phyloP scores from a whole-genome alignment of 1,140 invertebrate genomes.

The Nebria ingens region DNA sequence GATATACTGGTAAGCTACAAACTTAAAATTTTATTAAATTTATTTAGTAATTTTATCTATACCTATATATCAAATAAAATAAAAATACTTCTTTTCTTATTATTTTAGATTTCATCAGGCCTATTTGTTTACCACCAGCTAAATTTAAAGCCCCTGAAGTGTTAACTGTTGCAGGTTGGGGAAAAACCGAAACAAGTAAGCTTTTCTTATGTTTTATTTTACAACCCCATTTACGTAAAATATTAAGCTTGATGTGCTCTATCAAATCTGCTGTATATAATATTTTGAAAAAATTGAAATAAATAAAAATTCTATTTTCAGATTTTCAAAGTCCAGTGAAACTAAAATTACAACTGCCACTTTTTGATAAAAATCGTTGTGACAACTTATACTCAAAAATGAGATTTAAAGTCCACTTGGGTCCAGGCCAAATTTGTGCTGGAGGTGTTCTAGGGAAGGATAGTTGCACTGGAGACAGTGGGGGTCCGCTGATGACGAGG shows the following conservation, averaged over 20 bases:
- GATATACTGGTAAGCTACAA: slow-evolving; percentile 35
- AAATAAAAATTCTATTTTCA: not conserved
- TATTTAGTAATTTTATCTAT: too few relatives aligned
- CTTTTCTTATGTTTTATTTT: slow-evolving; percentile 9
- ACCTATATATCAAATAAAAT: too few relatives aligned
- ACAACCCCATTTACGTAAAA: too few relatives aligned
- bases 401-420: slow-evolving; percentile 16
- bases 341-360: slow-evolving; percentile 26
- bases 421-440: slow-evolving; percentile 37
- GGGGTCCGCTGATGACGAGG: slow-evolving; percentile 46
- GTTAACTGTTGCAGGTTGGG: slow-evolving; percentile 29
- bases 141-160: slow-evolving; percentile 9
- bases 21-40: slow-evolving; percentile 3
- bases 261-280: too few relatives aligned
- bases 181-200: slow-evolving; percentile 24
- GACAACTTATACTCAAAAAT: slow-evolving; percentile 26
- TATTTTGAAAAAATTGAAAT: too few relatives aligned
- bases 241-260: too few relatives aligned
- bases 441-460: slow-evolving; percentile 37
- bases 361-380: slow-evolving; percentile 22
- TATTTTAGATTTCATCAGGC: slow-evolving; percentile 41
- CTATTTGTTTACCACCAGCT: slow-evolving; percentile 47
- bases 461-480: slow-evolving; percentile 47
- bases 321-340: slow-evolving; percentile 28
- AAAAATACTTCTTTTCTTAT: too few relatives aligned